Base-by-base conservation (phyloP, 2,113 vertebrate species). In the Colinus virginianus region DNA sequence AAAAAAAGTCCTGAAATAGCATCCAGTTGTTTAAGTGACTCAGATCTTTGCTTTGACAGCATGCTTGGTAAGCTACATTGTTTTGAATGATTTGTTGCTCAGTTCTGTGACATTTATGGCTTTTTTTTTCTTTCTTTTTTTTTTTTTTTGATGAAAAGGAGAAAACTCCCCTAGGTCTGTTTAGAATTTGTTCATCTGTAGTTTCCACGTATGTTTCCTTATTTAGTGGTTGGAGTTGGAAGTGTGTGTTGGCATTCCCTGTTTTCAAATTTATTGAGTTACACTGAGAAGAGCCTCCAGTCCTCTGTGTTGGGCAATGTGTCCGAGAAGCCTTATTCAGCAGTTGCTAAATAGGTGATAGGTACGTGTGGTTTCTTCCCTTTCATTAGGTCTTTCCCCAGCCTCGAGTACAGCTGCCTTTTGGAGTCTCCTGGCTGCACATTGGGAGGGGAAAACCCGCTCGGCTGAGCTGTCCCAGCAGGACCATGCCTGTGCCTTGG, bases 131-230 rank as follows among this genome's bases (percentile, higher is more conserved):
- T 53, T 53, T 53, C 9, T 51, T 14, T 12, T 49, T 23, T 25
- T 25, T 25, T 26, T 15, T 15, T 51, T 95, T 92, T 95, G 94
- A 96, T 94, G 91, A 81, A 95, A 97, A 95, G 93, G 91, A 93
- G 83, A 92, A 88, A 94, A 92, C 85, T 95, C 96, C 95, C 94
- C 53, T 66, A 95, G 90, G 93, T 78, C 96, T 94, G 95, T 91
- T 96, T 94, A 95, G 94, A 86, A 90, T 96, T 94, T 94, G 93
- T 94, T 96, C 92, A 78, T 96, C 94, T 95, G 90, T 94, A 87
- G 94, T 96, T 97, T 97, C 94, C 94, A 93, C 68, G 90, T 94
- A 92, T 68, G 94, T 95, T 96, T 96, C 95, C 95, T 94, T 95
- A 91, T 95, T 94, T 94, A 94, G 96, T 4, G 85, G 94, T 87